Conservation (phyloP, 1,140 invertebrate species). For the Drosophila prosaltans region DNA sequence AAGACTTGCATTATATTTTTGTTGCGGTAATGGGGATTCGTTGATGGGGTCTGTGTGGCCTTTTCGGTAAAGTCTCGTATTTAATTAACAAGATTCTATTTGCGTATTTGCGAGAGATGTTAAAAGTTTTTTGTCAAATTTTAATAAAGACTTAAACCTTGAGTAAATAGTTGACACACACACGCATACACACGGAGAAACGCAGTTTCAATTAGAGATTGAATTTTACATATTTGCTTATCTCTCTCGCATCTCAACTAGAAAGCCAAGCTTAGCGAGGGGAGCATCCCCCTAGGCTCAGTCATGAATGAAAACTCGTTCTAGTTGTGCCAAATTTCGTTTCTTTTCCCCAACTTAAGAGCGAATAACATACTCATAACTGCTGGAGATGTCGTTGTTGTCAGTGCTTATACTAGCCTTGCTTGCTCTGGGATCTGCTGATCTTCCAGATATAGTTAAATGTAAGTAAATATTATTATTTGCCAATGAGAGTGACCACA, state of each 20-base stretch:
- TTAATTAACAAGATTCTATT: constrained; percentile 1
- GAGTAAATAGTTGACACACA: not conserved
- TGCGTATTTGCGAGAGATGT: not conserved
- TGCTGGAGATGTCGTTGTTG: constrained; percentile 36
- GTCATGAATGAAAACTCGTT: constrained; percentile 18
- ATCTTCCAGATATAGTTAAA: constrained; percentile 24
- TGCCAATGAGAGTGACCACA: not conserved
- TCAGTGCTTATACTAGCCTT: constrained; percentile 24
- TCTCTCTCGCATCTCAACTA: not conserved
- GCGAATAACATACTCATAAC: not conserved
- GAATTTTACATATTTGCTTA: not conserved
- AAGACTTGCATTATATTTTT: too few relatives aligned
- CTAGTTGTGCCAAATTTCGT: constrained; percentile 10
- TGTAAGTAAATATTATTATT: constrained; percentile 36
- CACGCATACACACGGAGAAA: not conserved
- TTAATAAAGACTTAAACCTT: constrained; percentile 1
- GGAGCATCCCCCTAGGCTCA: not conserved
- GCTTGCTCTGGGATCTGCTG: constrained; percentile 21
- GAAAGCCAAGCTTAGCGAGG: not conserved
- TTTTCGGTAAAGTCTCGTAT: not conserved
- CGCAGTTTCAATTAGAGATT: not conserved
- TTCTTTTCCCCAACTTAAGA: constrained; percentile 10
- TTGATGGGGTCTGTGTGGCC: too few relatives aligned
- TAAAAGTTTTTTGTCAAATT: not conserved
- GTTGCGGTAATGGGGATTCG: not conserved